These are phyloP conservation scores for Miltochrista miniata DNA, from an alignment of 2,888 invertebrate genomes.

Conservation along the genomic window DNA sequence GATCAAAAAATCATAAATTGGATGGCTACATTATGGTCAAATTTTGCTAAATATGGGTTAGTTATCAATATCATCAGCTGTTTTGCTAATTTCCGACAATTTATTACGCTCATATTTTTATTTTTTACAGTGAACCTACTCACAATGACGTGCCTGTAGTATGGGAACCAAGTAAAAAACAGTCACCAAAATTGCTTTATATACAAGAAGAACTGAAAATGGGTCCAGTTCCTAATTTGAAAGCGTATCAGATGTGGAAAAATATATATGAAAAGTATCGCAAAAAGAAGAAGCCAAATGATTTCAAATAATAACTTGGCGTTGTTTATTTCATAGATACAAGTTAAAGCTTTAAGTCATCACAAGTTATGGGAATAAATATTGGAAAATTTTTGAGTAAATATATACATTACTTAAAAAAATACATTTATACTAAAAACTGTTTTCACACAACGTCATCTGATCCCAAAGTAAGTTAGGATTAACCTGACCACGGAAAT, in stretches of 20 bases:
- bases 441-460: no score
- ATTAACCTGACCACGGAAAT: no score
- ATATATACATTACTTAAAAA: no score
- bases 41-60: slow-evolving; percentile 75
- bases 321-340: no score
- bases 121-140: slow-evolving; percentile 57
- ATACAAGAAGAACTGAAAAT: slow-evolving; percentile 51
- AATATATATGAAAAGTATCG: slow-evolving; percentile 47
- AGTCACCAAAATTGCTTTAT: slow-evolving; percentile 41
- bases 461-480: no score
- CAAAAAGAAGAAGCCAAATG: slow-evolving; percentile 31
- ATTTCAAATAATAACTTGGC: slow-evolving; percentile 15
- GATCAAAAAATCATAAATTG: slow-evolving; percentile 58
- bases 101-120: neutral
- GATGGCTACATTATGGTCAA: slow-evolving; percentile 69
- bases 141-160: slow-evolving; percentile 24
- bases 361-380: no score
- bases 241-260: slow-evolving; percentile 53
- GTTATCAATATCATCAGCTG: slow-evolving; percentile 7
- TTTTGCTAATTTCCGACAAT: neutral
- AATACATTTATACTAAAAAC: no score
- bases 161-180: slow-evolving; percentile 28
- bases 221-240: slow-evolving; percentile 49
- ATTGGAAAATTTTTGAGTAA: no score
- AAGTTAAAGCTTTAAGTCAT: no score